These are phyloP conservation scores for Limenitis camilla DNA, from an alignment of 2,888 invertebrate species.

Conservation along the genomic window DNA sequence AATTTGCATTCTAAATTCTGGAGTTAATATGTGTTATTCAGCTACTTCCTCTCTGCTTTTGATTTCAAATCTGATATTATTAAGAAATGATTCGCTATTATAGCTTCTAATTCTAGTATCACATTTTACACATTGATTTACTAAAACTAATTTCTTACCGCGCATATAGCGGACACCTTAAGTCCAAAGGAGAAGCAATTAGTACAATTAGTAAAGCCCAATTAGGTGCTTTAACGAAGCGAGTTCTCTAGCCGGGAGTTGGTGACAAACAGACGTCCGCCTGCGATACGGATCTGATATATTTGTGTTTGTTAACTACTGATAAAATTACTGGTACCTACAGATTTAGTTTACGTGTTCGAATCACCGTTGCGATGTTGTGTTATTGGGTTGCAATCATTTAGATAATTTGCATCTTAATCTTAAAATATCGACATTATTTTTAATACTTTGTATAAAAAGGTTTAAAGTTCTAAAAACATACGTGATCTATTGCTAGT, in stretches of 20 bases:
- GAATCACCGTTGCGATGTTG: not conserved
- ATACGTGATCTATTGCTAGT: too few relatives aligned
- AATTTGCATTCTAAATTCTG: too few relatives aligned
- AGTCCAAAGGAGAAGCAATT: conserved; percentile 64
- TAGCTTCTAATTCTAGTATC: too few relatives aligned
- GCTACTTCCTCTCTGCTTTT: too few relatives aligned
- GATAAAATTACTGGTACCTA: conserved; percentile 20
- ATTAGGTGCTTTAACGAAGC: conserved; percentile 69
- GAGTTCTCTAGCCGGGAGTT: conserved; percentile 54
- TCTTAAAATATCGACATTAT: too few relatives aligned
- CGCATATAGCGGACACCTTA: conserved; percentile 46
- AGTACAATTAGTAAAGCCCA: conserved; percentile 64
- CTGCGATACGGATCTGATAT: conserved; percentile 49
- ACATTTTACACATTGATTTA: not conserved
- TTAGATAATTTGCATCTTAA: too few relatives aligned
- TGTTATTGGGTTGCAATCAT: not conserved
- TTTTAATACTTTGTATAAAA: too few relatives aligned
- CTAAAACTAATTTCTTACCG: not conserved
- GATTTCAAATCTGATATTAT: too few relatives aligned
- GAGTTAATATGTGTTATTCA: too few relatives aligned
- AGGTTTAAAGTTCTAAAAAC: too few relatives aligned
- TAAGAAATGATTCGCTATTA: too few relatives aligned
- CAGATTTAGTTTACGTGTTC: conserved; percentile 6
- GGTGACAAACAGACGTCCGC: conserved; percentile 61
- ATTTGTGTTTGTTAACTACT: conserved; percentile 37